Base-by-base conservation (phyloP, 2,113 vertebrate genomes). In the Bagarius yarrelli region DNA sequence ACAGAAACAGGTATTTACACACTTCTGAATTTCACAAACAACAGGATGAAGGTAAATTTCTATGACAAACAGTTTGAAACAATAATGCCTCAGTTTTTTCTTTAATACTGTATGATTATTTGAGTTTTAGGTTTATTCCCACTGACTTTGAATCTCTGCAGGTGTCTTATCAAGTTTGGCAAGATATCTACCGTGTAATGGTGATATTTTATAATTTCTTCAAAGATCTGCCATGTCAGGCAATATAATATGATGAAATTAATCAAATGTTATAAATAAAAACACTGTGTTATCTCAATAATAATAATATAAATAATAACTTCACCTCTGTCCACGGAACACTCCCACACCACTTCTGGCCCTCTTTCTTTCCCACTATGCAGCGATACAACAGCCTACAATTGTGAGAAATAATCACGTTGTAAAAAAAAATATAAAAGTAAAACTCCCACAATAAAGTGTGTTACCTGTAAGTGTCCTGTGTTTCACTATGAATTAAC, bases 301-400 rank as follows among this genome's bases (percentile, higher is more conserved):
- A n/a, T 0, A 2, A 2, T 30, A 60, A 25, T 14, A 47, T n/a
- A 2, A 44, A 1, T 47, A 47, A 27, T 47, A 47, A 9, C 12
- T 32, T 1, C 18, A 53, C 71, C 88, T 90, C 57, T 78, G 89
- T 90, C 96, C 96, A 98, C 0, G 94, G 96, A 32, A 98, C 9
- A 0, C 60, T 92, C 83, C 96, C 96, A 90, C 98, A 99, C 96
- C 96, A 98, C 63, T 82, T 93, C 83, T 94, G 94, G 23, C 93
- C 92, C 18, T 91, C 88, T 8, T 84, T 64, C 85, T 96, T 96
- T 78, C 94, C 94, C 72, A 87, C 63, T 75, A 88, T 18, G 69
- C 98, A 99, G 15, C 96, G 93, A 88, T 94, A 99, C 85, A 93
- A 95, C 82, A 98, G 88, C 83, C 98, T 98, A 83, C n/a, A 18